Evolutionary conservation across 37 sponge, comb jelly and placozoan species (phyloP).

Genomic region (Axinella damicornis): DNA sequence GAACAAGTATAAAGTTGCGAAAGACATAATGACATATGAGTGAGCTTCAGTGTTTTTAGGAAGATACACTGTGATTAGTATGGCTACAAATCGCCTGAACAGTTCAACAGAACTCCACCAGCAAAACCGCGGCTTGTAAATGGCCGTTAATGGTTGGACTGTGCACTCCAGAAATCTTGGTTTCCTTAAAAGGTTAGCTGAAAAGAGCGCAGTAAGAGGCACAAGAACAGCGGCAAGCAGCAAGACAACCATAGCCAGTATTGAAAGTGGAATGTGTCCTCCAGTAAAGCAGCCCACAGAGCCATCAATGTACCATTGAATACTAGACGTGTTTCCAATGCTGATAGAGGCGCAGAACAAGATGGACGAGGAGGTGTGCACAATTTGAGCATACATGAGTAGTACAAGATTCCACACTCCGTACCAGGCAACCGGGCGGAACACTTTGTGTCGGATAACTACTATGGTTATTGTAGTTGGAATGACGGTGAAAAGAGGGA

Average conservation of each 20-base stretch:
- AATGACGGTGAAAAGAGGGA: slow-evolving; percentile 50
- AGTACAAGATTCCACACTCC: slow-evolving; percentile 58
- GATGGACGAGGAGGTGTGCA: slow-evolving; percentile 65
- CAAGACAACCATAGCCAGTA: slow-evolving; percentile 50
- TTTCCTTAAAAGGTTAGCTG: slow-evolving; percentile 15
- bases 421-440: too few species aligned
- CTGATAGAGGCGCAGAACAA: slow-evolving; percentile 65
- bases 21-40: not conserved
- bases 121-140: slow-evolving; percentile 35
- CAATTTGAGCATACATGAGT: slow-evolving; percentile 51
- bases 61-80: slow-evolving; percentile 30
- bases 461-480: slow-evolving; percentile 35
- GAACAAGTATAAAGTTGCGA: not conserved
- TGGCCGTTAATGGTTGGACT: not conserved
- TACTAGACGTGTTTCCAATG: too few species aligned
- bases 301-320: slow-evolving; percentile 70
- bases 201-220: not conserved
- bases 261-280: slow-evolving; percentile 46
- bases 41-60: slow-evolving; percentile 27
- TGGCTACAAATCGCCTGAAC: not conserved
- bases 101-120: slow-evolving; percentile 57
- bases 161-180: not conserved
- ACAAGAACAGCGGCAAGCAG: slow-evolving; percentile 9
- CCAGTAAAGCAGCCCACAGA: slow-evolving; percentile 60
- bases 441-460: slow-evolving; percentile 27